Base-by-base conservation (phyloP, 1,140 invertebrate genomes). In the Drosophila grimshawi region DNA sequence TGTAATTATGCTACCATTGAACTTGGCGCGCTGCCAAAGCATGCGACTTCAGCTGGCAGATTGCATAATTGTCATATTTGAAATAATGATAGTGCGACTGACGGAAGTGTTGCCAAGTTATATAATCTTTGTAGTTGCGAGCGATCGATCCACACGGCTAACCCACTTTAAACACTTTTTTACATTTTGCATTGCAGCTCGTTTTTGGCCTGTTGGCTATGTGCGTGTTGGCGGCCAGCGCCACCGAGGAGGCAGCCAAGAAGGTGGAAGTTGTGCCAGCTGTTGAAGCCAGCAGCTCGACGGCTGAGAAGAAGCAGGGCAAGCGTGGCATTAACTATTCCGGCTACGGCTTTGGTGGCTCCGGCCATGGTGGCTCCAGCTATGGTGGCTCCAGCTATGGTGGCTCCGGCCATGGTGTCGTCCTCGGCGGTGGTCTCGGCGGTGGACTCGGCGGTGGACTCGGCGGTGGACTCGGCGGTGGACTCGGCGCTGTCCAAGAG, bases 221-320 rank as follows among this genome's bases (percentile, higher is more conserved):
- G 76, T 91, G 75, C 71, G 83, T 86, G 80, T 66, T 86, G 59
- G 53, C 86, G 43, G 85, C 60, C 55, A 89, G 92, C 57, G 94
- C 93, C 56, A 93, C 94, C 79, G 93, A 94, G 91, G 93, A 93
- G 93, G 81, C 77, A 92, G 76, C 78, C 35, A 85, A 91, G 76
- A 89, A 77, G 53, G 72, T 68, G 10, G 85, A 79, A 43, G 85
- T 66, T 32, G 94, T 93, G 92, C 60, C 86, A 11, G 71, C 81
- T 35, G 71, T 77, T 55, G 67, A 74, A 11, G 61, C 73, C 62
- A 72, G 81, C 65, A 55, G 19, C 19, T 19, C 66, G 70, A 93
- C 93, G 60, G 86, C 62, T 19, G 94, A 94, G 69, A 96, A 96
- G 93, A 96, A 96, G 90, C 95, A 95, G 78, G 95, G 96, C 89